Evolutionary conservation across 2,113 vertebrate genomes (phyloP), one percentile per base, ranked within the genome.

Genomic region (Pelobates fuscus): DNA sequence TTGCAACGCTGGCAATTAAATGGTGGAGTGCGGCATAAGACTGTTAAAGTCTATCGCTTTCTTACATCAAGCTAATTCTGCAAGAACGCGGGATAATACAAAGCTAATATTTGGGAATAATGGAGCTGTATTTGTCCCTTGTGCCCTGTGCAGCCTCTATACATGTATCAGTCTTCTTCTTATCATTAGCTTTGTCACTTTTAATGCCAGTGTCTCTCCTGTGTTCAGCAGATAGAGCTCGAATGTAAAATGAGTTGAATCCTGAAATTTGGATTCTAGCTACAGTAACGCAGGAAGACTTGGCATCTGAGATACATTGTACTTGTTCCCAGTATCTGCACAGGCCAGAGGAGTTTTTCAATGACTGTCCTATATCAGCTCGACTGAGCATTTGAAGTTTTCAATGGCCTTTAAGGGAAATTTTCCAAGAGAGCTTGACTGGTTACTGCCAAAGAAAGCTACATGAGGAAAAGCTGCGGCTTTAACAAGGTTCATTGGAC

Each of bases 401-500:
- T 66, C n/a, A 25, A 58, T 66, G 63, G 25, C 29, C 49, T 61
- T 75, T 44, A 58, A 66, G 24, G 63, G 62, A 66, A 27, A 6
- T 75, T 57, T 66, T 75, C 62, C 46, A 75, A 66, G 71, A 67
- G 32, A 52, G 17, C 2, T 37, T 24, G 17, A 37, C 23, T 43
- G 62, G 52, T 37, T 59, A 58, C 54, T 74, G 61, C 61, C 71
- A 57, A 37, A 54, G 17, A 20, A 58, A 0, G 0, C 4, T 62
- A 12, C 58, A 55, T 46, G 55, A 67, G 32, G 32, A 54, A 60
- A 70, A 67, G 30, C 30, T 70, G 71, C 67, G 61, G 57, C 77
- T 72, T 81, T 57, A 37, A 20, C 12, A 69, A 67, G 81, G 61
- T 63, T 44, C 15, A 6, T 23, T 44, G 61, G 77, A 71, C 6